Evolutionary conservation across 1,140 invertebrate species (phyloP).

Genomic region (Nasonia giraulti): DNA sequence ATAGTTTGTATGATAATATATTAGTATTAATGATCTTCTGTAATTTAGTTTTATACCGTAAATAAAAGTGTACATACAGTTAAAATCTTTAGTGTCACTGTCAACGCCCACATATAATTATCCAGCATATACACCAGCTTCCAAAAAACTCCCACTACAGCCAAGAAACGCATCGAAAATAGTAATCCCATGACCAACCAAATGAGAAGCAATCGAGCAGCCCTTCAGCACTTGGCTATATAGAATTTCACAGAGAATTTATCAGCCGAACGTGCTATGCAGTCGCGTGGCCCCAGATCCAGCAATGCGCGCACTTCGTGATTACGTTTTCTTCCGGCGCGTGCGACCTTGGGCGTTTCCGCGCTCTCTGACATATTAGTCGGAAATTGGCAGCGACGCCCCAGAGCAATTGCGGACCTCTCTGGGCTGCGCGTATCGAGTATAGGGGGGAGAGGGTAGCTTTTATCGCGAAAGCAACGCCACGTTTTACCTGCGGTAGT

Average conservation of each 20-base stretch:
- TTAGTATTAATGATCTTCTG: neutral
- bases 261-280: too few species aligned
- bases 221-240: neutral
- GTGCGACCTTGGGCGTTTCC: slow-evolving; percentile 50
- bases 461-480: slow-evolving; percentile 56
- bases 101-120: too few species aligned
- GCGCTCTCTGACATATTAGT: slow-evolving; percentile 67
- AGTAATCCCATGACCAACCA: too few species aligned
- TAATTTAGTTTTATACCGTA: neutral
- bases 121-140: too few species aligned
- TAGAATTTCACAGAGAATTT: slow-evolving; percentile 22
- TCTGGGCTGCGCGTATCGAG: neutral
- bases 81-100: too few species aligned
- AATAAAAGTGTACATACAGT: neutral
- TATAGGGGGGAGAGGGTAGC: neutral
- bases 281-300: slow-evolving; percentile 6
- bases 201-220: too few species aligned
- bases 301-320: neutral
- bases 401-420: slow-evolving; percentile 47
- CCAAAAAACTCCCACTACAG: too few species aligned
- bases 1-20: neutral
- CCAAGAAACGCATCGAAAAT: too few species aligned
- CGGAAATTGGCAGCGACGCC: slow-evolving; percentile 64
- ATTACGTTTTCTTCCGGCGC: slow-evolving; percentile 24
- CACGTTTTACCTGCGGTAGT: slow-evolving; percentile 61